Conservation (phyloP, 2,113 vertebrate species). For the Agapornis roseicollis region DNA sequence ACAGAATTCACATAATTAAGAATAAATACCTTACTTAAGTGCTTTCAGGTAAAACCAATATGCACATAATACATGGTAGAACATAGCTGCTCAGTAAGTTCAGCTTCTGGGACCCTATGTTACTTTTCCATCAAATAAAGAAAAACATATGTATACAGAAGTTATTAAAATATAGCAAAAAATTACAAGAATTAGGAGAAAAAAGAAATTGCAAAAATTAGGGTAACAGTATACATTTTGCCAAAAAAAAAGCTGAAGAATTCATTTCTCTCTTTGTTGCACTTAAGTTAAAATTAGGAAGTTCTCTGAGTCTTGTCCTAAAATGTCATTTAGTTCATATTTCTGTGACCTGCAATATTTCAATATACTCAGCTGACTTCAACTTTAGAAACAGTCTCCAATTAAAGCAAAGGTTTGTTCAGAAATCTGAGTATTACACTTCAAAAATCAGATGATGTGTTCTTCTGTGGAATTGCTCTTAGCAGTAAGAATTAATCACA, state of each 20-base stretch:
- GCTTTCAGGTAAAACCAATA: neutral
- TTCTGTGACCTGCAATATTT: neutral
- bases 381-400: neutral
- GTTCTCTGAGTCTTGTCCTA: neutral
- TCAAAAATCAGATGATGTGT: neutral
- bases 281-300: neutral
- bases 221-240: neutral
- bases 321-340: neutral
- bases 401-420: neutral
- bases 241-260: neutral
- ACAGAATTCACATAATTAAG: slow-evolving; percentile 9
- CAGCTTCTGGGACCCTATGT: neutral
- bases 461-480: neutral
- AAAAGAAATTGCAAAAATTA: neutral
- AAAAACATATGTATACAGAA: neutral
- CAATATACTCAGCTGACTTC: neutral
- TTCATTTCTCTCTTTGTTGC: neutral
- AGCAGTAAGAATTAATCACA: neutral
- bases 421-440: neutral
- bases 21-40: neutral
- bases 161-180: neutral
- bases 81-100: neutral
- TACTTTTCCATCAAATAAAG: neutral
- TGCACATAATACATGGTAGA: neutral
- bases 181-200: neutral